These are phyloP conservation scores for Cephus spinipes DNA, from an alignment of 2,888 invertebrate species.

Conservation along the genomic window DNA sequence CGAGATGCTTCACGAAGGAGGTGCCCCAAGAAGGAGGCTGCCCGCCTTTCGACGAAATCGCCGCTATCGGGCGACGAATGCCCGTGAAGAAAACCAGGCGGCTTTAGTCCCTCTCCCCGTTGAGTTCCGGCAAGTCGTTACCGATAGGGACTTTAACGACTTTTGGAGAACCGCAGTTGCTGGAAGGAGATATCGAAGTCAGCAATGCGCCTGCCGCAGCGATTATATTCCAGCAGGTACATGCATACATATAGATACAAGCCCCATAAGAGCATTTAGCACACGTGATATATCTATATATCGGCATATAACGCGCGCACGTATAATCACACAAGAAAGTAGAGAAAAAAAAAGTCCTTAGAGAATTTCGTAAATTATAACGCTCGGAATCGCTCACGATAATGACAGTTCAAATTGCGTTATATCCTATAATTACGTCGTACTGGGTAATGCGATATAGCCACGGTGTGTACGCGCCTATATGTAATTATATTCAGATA, in stretches of 20 bases:
- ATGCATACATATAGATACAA: not conserved
- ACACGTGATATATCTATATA: no score
- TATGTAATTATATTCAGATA: not conserved
- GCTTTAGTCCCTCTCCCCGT: constrained; percentile 21
- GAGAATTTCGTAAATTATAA: not conserved
- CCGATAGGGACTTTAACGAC: constrained; percentile 35
- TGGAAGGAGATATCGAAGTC: constrained; percentile 7
- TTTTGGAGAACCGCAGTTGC: constrained; percentile 9
- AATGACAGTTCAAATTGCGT: not conserved
- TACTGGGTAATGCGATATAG: not conserved
- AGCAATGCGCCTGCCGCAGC: not conserved
- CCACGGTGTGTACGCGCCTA: not conserved
- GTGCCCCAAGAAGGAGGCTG: no score
- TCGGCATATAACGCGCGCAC: not conserved
- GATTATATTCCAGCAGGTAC: not conserved
- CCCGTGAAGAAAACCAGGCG: constrained; percentile 21
- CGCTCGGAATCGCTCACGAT: not conserved
- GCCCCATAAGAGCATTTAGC: not conserved
- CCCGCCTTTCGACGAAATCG: constrained; percentile 30
- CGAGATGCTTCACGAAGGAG: not conserved
- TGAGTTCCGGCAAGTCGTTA: constrained; percentile 40
- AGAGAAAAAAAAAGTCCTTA: not conserved
- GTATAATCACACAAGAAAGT: not conserved
- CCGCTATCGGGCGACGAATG: constrained; percentile 22
- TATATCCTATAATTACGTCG: not conserved